phyloP scores from a whole-genome alignment of 1,140 invertebrate species.

The Dinoponera quadriceps region DNA sequence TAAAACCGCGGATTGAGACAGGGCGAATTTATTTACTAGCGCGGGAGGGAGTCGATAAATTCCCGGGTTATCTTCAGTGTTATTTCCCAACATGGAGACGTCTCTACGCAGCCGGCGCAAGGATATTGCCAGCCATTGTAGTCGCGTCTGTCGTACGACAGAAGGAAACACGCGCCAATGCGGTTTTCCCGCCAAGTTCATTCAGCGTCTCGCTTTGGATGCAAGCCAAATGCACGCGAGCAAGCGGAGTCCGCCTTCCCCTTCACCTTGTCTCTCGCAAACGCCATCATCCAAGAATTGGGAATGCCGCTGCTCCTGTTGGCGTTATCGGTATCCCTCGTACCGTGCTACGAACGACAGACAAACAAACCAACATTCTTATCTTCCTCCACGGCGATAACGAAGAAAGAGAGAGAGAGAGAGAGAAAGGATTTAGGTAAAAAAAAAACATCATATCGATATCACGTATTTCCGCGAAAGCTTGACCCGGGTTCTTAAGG shows the following conservation, averaged over 20 bases:
- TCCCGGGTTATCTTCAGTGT: constrained; percentile 56
- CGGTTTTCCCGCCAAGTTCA: constrained; percentile 83
- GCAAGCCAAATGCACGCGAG: constrained; percentile 81
- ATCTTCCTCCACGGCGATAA: constrained; percentile 28
- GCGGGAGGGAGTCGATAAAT: constrained; percentile 44
- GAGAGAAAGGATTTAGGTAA: background rate
- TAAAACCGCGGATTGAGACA: background rate
- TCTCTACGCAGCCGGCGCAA: constrained; percentile 47
- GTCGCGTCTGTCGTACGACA: constrained; percentile 63
- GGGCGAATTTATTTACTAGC: constrained; percentile 33
- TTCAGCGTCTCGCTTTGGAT: constrained; percentile 82
- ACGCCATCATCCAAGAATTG: constrained; percentile 50
- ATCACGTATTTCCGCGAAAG: constrained; percentile 19
- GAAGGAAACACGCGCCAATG: constrained; percentile 73
- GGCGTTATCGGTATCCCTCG: constrained; percentile 26
- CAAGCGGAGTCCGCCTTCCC: constrained; percentile 39
- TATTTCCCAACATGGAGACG: constrained; percentile 53
- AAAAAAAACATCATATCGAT: constrained; percentile 31
- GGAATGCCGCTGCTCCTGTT: constrained; percentile 64
- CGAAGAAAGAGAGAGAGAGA: background rate
- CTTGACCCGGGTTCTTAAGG: constrained; percentile 31
- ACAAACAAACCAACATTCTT: constrained; percentile 53
- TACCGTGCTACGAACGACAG: constrained; percentile 49
- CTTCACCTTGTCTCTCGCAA: constrained; percentile 32
- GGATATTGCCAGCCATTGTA: constrained; percentile 64